Base-by-base conservation (phyloP, 30 jellyfish, hydroid and myxozoan genomes). In the Aurelia aurita complex sp. Pacific region DNA sequence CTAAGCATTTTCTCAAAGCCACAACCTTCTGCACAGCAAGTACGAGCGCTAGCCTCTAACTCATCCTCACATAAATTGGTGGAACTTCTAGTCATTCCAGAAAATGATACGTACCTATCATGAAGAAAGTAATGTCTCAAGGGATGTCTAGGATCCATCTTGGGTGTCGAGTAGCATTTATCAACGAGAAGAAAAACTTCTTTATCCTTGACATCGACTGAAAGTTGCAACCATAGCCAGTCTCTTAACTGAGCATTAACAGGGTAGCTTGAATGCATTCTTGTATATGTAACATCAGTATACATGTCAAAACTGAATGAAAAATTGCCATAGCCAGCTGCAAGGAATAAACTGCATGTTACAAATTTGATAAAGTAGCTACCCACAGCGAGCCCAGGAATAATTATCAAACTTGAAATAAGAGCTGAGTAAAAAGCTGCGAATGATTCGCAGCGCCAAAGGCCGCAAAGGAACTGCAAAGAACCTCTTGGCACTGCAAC, bases 291-390 rank as follows among this genome's bases (percentile, higher is more conserved):
- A 12, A 50, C 33, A 43, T 78, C 79, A 17, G 79, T 64, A 32
- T 60, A 78, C 79, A 78, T 67, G 55, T 78, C 69, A 59, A 78
- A 78, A 6, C 19, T 17, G 19, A 69, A 23, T 2, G 88, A 61
- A 51, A 78, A 54, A 34, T 78, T 78, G 29, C 88, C 88, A 63
- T 19, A 78, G 17, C 88, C 88, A 67, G 2, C 88, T 78, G 62
- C 17, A 23, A 59, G 38, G 5, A 34, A 51, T 8, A 42, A 71
- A 14, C 46, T 32, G 40, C 2, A 35, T 18, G 16, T 67, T 67
- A 35, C 0, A 67, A n/a, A 34, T 18, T 18, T n/a, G 59, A 29
- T 67, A 67, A 42, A 34, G 14, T 0, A 6, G 29, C 29, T 23
- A 23, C 29, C 29, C 29, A 23, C 29, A 23, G 29, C 29, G 29